Evolutionary conservation across 2,888 invertebrate genomes (phyloP), one percentile per base, ranked within the genome.

Genomic region (Parasteatoda lunata): DNA sequence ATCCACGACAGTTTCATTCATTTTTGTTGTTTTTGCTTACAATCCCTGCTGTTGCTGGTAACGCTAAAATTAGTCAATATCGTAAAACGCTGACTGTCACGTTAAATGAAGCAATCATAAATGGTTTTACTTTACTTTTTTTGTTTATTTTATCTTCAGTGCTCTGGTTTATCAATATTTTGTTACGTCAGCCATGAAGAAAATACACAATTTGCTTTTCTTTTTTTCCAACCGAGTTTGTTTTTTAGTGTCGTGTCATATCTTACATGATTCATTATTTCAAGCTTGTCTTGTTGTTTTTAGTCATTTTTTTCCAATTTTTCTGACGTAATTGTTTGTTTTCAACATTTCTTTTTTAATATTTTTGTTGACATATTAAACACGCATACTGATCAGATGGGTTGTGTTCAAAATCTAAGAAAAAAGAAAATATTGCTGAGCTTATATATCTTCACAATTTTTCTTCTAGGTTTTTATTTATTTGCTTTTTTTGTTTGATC

Each of bases 61-160:
- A 70, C 70, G 71, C 64, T 71, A 52, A 83, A 83, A 83, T 83
- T 83, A 83, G 83, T 83, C 83, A 83, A 83, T 83, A 83, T 83
- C 83, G 77, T 77, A 83, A 83, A 83, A 83, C 83, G 66, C 71
- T 73, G 77, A 83, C 77, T 77, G 65, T 65, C 69, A 77, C 65
- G 83, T 83, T 77, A 83, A 83, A 83, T 83, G 83, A 83, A 83
- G 65, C 83, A 83, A 83, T 83, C 83, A 77, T 83, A 83, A 83
- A 77, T 71, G 83, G 71, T 77, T 83, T 83, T 83, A 70, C 71
- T 77, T 77, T 68, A 13, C 71, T 83, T 54, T 64, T 69, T 15
- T 71, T 83, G 59, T 59, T 77, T 83, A n/a, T 77, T 65, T 65
- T 68, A 45, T n/a, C 54, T 71, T 65, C 52, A 49, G 59, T 11